Percentiles rank a stretch among this genome's conserved stretches.
These are phyloP conservation scores for Philereme transversata DNA, from an alignment of 2,888 invertebrate genomes.

Conservation along the genomic window DNA sequence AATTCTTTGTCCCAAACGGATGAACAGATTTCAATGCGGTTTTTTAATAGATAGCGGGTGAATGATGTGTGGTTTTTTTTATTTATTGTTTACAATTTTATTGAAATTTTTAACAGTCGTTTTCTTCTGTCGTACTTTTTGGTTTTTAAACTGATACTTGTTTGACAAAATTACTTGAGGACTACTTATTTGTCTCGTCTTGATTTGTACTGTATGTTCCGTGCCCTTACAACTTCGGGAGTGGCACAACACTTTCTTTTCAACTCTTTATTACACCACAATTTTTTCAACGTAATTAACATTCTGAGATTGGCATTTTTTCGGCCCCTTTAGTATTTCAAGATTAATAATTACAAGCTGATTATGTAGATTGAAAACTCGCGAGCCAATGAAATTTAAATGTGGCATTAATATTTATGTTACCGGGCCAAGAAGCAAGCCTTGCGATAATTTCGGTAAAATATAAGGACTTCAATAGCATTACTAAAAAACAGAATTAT, in stretches of 20 bases:
- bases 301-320: conserved; percentile 38
- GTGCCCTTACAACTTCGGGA: conserved; percentile 20
- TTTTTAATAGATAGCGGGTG: no score
- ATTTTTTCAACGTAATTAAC: conserved; percentile 42
- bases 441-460: background rate
- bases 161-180: no score
- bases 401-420: conserved; percentile 11
- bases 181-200: background rate
- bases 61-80: no score
- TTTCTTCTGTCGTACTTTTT: no score
- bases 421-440: background rate
- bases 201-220: conserved; percentile 15
- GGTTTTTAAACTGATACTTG: no score
- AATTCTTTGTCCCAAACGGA: no score
- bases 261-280: conserved; percentile 38
- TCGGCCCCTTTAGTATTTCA: conserved; percentile 31
- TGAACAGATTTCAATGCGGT: no score
- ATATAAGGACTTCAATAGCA: no score
- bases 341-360: conserved; percentile 8
- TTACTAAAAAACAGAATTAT: no score
- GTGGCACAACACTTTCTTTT: conserved; percentile 39
- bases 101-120: no score
- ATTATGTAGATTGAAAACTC: conserved; percentile 24
- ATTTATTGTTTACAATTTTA: no score
- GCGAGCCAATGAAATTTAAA: conserved; percentile 11